Base-by-base conservation (phyloP, 2,888 invertebrate genomes). In the Tortricodes alternella region DNA sequence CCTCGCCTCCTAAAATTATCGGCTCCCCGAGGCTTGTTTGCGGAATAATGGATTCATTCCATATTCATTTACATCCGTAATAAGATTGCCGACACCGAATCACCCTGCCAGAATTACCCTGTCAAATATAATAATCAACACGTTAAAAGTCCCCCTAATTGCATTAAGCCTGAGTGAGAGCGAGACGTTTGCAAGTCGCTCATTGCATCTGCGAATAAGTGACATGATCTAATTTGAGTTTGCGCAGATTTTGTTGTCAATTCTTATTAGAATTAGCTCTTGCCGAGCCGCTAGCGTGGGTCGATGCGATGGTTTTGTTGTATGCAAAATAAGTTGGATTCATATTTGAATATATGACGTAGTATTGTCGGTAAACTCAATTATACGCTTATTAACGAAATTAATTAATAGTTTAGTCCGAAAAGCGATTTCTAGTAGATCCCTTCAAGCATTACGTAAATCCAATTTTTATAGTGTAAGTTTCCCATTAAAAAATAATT, bases 31-130 rank as follows among this genome's bases (percentile, higher is more conserved):
- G 72, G 71, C 80, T 83, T 89, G 87, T 89, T 90, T 88, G 85
- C 71, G 79, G 83, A 84, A 85, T 89, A 90, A 89, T 90, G 86
- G 88, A 86, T 88, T 90, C 88, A 89, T 89, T 89, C 86, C 83
- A 85, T 85, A 88, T 87, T 89, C 87, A 89, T 90, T 90, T 89
- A 83, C 89, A 89, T 85, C 78, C 71, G 72, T 89, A 89, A 89
- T 85, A 81, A 89, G 89, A 87, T 85, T 74, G 83, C 74, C 74
- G 70, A 78, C 83, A 82, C 83, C 77, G 73, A 72, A 80, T 73
- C 85, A 75, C 73, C 74, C 74, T 76, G 75, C 71, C 74, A 67
- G 76, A 86, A 87, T 86, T 84, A 83, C 76, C 78, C 82, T 82
- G 89, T 89, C 89, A 85, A 83, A 85, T 82, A 76, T 88, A 74